These are phyloP conservation scores for Nycteola revayana DNA, from an alignment of 2,888 invertebrate genomes.

Conservation along the genomic window DNA sequence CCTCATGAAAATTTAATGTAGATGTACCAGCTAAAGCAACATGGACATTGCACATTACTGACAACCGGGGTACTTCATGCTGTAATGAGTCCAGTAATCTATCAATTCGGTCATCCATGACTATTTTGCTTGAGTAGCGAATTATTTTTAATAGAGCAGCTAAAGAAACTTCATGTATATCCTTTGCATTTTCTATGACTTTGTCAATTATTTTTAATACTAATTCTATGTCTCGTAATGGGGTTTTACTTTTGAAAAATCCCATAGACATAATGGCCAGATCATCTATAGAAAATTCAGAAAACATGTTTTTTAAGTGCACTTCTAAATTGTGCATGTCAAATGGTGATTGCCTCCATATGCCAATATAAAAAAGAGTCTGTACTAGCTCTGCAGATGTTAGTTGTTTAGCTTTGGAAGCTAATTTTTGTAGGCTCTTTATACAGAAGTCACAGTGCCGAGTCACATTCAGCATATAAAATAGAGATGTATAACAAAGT, in stretches of 20 bases:
- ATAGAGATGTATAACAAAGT: constrained; percentile 83
- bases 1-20: constrained; percentile 59
- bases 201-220: constrained; percentile 74
- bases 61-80: constrained; percentile 81
- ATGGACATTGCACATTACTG: constrained; percentile 84
- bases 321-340: constrained; percentile 86
- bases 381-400: constrained; percentile 84
- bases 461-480: constrained; percentile 83
- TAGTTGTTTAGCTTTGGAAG: constrained; percentile 81
- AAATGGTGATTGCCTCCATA: constrained; percentile 77
- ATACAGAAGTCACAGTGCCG: constrained; percentile 80
- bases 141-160: constrained; percentile 85
- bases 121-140: constrained; percentile 79
- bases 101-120: constrained; percentile 67
- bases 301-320: constrained; percentile 72
- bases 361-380: constrained; percentile 85
- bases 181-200: constrained; percentile 71
- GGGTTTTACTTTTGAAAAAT: constrained; percentile 89
- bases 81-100: constrained; percentile 78
- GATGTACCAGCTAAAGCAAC: constrained; percentile 83
- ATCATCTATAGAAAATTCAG: constrained; percentile 84
- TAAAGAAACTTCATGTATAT: constrained; percentile 84
- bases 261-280: constrained; percentile 88
- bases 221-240: constrained; percentile 76
- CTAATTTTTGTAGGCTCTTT: constrained; percentile 77